Percentiles rank a stretch among this genome's conserved stretches.
Conservation (phyloP, 1,140 invertebrate genomes). For the Drosophila ohnishii region DNA sequence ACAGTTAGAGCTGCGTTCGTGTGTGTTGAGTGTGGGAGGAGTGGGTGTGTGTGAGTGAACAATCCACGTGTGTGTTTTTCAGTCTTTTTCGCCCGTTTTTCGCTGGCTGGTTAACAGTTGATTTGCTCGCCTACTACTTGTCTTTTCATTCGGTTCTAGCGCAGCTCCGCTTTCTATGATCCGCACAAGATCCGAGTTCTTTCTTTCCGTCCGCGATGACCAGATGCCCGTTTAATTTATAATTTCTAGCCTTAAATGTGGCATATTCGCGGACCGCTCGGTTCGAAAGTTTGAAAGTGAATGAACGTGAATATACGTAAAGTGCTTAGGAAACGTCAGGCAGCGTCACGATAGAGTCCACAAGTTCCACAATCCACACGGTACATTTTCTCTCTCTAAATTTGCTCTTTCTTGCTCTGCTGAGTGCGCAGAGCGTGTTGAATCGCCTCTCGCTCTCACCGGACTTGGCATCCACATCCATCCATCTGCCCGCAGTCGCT, state of each 20-base stretch:
- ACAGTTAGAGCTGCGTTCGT: slow-evolving; percentile 63
- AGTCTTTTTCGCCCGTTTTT: slow-evolving; percentile 42
- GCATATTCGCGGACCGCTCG: slow-evolving; percentile 10
- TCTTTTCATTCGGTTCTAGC: slow-evolving; percentile 43
- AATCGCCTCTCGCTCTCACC: neutral
- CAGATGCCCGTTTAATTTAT: slow-evolving; percentile 1
- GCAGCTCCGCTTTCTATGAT: slow-evolving; percentile 11
- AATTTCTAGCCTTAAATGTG: neutral
- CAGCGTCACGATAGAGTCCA: neutral
- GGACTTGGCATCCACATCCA: neutral
- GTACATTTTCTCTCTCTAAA: neutral
- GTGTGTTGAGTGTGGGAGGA: slow-evolving; percentile 34
- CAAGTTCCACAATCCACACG: neutral
- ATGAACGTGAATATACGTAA: no score
- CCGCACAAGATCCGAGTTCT: slow-evolving; percentile 31
- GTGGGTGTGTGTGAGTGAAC: slow-evolving; percentile 36
- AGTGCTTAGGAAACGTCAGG: neutral
- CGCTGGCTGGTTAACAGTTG: slow-evolving; percentile 48
- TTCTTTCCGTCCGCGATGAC: slow-evolving; percentile 11
- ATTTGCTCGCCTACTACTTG: slow-evolving; percentile 47
- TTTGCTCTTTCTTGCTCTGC: neutral
- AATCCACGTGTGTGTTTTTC: slow-evolving; percentile 57
- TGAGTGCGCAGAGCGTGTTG: slow-evolving; percentile 26
- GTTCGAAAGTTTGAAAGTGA: neutral
- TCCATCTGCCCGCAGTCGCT: slow-evolving; percentile 3